These are phyloP conservation scores for Myocastor coypus DNA, from an alignment of 2,113 vertebrate genomes.

Conservation along the genomic window DNA sequence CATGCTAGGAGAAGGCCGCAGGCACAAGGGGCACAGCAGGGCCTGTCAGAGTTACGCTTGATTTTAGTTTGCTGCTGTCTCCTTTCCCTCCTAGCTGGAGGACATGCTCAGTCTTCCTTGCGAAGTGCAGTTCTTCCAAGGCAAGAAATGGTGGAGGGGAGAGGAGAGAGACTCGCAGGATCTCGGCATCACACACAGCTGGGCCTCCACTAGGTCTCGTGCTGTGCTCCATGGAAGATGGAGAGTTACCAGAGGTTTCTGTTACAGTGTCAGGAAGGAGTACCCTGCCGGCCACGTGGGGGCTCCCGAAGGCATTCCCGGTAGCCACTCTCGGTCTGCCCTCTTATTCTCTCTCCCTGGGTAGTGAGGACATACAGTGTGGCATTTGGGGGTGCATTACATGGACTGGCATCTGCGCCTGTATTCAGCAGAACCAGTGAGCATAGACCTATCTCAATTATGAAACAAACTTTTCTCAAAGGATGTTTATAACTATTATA, in stretches of 20 bases:
- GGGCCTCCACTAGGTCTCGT: not conserved
- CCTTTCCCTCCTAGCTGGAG: not conserved
- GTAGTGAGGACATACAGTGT: not conserved
- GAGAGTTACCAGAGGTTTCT: not conserved
- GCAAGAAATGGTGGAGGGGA: not conserved
- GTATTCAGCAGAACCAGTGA: not conserved
- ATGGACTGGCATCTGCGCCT: not conserved
- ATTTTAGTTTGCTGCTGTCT: conserved; percentile 44
- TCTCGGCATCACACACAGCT: not conserved
- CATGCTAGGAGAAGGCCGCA: conserved; percentile 19
- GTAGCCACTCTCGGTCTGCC: not conserved
- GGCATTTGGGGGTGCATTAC: not conserved
- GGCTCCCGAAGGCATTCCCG: not conserved
- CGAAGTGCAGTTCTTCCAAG: conserved; percentile 40
- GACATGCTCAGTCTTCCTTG: conserved; percentile 22
- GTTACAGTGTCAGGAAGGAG: conserved; percentile 8
- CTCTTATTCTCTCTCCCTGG: not conserved
- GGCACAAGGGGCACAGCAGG: not conserved
- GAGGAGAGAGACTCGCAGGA: not conserved
- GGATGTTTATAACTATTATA: not conserved
- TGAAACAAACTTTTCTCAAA: conserved; percentile 10
- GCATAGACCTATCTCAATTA: not conserved
- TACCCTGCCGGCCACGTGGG: not conserved
- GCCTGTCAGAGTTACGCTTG: conserved; percentile 48
- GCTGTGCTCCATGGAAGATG: not conserved